phyloP scores from a whole-genome alignment of 2,113 vertebrate genomes.

The Chloropsis hardwickii region DNA sequence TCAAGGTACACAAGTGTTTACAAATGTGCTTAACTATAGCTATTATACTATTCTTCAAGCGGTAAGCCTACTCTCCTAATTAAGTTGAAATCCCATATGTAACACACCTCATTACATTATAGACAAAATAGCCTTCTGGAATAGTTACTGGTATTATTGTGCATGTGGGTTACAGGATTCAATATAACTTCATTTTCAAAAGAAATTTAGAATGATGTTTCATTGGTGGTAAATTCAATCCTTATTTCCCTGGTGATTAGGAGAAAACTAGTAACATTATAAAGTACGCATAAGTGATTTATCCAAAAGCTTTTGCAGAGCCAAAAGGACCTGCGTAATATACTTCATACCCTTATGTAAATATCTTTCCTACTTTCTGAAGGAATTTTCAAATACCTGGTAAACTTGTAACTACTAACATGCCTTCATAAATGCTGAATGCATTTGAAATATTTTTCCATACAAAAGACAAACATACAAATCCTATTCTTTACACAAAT shows the following conservation, averaged over 20 bases:
- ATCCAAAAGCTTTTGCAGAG: not conserved
- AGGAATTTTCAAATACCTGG: not conserved
- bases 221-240: conserved; percentile 20
- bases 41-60: conserved; percentile 27
- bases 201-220: conserved; percentile 33
- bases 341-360: not conserved
- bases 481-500: not conserved
- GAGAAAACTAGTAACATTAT: not conserved
- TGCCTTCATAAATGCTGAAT: not conserved
- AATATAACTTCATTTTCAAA: conserved; percentile 44
- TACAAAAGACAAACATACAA: not conserved
- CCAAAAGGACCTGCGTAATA: not conserved
- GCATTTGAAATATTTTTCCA: not conserved
- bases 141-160: conserved; percentile 21
- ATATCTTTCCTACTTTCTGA: not conserved
- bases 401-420: not conserved
- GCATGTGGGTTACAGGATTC: not conserved
- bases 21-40: conserved; percentile 33
- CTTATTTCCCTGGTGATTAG: conserved; percentile 32
- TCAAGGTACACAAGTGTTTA: conserved; percentile 46
- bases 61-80: conserved; percentile 32
- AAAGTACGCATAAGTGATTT: not conserved
- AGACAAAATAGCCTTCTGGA: conserved; percentile 50
- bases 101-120: conserved; percentile 38
- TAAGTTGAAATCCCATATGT: conserved; percentile 49